Percentiles rank a stretch among this genome's conserved stretches.
Conservation (phyloP, 2,888 invertebrate genomes). For the Napeogenes inachia region DNA sequence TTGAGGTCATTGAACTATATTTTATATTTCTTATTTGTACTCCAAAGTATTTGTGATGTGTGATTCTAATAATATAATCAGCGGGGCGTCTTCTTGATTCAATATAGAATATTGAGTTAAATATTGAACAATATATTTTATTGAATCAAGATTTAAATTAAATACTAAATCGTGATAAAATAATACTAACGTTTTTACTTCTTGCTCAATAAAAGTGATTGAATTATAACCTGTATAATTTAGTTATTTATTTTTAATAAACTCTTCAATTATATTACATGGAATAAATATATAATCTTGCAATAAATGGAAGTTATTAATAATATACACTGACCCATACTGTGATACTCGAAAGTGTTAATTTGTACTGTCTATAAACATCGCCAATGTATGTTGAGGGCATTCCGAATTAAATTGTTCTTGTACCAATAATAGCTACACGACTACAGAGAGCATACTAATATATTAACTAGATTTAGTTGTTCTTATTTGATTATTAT, state of each 20-base stretch:
- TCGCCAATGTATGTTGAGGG: conserved; percentile 39
- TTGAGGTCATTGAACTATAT: conserved; percentile 15
- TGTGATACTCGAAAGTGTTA: conserved; percentile 46
- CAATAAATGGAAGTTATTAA: conserved; percentile 15
- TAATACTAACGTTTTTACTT: no score
- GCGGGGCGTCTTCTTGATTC: no score
- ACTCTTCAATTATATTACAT: not conserved
- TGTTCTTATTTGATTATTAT: not conserved
- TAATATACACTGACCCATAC: conserved; percentile 32
- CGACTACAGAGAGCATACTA: conserved; percentile 5
- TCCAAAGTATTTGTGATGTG: no score
- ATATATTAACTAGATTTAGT: conserved; percentile 4
- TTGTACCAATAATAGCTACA: conserved; percentile 38
- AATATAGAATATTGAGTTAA: no score
- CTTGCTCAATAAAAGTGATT: no score
- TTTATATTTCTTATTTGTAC: conserved; percentile 22
- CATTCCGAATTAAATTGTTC: conserved; percentile 55
- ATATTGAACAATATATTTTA: no score
- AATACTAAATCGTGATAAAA: no score
- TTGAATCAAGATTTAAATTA: no score
- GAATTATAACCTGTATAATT: no score
- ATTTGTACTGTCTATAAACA: conserved; percentile 45
- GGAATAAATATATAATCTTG: not conserved
- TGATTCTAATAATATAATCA: no score
- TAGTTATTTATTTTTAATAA: no score